phyloP scores from a whole-genome alignment of 30 jellyfish, hydroid and myxozoan genomes.

The Aurelia coerulea region DNA sequence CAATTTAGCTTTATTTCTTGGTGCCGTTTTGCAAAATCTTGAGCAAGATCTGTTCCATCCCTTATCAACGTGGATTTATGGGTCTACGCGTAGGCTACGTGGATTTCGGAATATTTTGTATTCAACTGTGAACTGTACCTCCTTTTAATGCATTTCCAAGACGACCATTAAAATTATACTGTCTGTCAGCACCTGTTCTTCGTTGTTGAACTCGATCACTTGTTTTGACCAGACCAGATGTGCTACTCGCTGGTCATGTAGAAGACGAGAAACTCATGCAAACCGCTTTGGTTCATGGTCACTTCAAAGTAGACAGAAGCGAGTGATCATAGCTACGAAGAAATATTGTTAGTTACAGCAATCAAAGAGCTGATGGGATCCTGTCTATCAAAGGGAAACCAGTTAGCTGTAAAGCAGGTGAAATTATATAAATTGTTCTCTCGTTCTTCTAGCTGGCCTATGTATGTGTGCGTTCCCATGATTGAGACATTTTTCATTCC shows the following conservation, averaged over 20 bases:
- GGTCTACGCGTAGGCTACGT: too few species aligned
- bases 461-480: neutral
- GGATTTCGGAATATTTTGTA: neutral
- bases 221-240: too few species aligned
- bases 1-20: too few species aligned
- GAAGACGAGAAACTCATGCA: too few species aligned
- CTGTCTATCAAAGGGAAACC: conserved; percentile 20
- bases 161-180: conserved; percentile 15
- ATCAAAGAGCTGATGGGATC: conserved; percentile 40
- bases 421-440: neutral
- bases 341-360: too few species aligned
- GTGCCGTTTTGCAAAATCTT: too few species aligned
- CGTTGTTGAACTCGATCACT: conserved; percentile 5
- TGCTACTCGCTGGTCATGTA: too few species aligned
- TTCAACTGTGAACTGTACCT: conserved; percentile 1
- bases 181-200: conserved; percentile 20
- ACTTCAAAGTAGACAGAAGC: neutral
- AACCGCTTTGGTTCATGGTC: neutral
- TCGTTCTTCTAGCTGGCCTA: neutral
- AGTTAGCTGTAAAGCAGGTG: conserved; percentile 47
- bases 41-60: too few species aligned
- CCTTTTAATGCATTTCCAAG: conserved; percentile 2
- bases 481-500: too few species aligned
- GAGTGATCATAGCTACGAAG: neutral
- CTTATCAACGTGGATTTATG: too few species aligned